Conservation (phyloP, 2,797 vertebrate genomes). For the Masticophis lateralis region DNA sequence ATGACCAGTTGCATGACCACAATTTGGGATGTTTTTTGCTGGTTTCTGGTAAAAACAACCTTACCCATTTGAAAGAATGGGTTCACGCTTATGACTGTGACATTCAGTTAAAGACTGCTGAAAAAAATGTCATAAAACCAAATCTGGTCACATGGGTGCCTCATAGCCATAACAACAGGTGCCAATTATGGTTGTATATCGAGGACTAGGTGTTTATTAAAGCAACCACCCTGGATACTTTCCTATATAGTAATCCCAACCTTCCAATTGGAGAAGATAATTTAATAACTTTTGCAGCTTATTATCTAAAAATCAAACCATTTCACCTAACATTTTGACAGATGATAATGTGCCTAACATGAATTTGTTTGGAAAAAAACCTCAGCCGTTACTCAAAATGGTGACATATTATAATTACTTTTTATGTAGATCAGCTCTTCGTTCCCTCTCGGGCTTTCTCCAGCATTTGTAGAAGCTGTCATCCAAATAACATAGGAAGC, state of each 20-base stretch:
- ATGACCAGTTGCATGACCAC: neutral
- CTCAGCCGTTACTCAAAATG: neutral
- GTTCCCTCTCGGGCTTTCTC: slow-evolving; percentile 75
- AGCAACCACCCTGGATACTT: neutral
- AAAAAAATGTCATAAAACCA: neutral
- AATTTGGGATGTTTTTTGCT: neutral
- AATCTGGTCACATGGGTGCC: neutral
- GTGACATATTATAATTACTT: slow-evolving; percentile 48
- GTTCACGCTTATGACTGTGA: neutral
- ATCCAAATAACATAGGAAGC: slow-evolving; percentile 77
- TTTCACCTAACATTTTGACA: neutral
- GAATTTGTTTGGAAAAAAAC: neutral
- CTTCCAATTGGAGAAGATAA: neutral
- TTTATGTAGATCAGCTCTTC: slow-evolving; percentile 52
- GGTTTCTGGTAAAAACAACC: neutral
- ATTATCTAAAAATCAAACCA: neutral
- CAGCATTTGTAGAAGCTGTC: slow-evolving; percentile 77
- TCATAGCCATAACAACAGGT: neutral
- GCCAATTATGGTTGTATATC: neutral
- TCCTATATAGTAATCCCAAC: neutral
- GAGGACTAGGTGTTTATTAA: neutral
- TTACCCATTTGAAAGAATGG: neutral
- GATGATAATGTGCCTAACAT: neutral
- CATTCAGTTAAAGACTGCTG: neutral
- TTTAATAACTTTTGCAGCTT: neutral